phyloP scores from a whole-genome alignment of 2,888 invertebrate genomes.

The Leistus spinibarbis region DNA sequence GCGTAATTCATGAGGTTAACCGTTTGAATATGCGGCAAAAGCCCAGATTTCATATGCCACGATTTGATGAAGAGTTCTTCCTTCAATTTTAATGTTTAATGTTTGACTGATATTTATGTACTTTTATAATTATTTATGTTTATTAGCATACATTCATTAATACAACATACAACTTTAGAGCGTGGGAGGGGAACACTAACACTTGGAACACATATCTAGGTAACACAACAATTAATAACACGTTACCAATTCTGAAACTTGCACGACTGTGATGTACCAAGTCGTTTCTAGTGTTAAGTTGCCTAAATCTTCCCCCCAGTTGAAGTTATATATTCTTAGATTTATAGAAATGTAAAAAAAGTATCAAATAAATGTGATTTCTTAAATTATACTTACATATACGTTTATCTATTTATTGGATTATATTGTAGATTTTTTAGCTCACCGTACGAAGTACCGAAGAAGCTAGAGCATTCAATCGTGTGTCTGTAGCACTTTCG shows the following conservation, averaged over 20 bases:
- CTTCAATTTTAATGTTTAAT: constrained; percentile 51
- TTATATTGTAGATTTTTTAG: too few species aligned
- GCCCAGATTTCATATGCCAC: neutral
- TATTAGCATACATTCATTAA: neutral
- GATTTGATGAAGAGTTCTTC: constrained; percentile 51
- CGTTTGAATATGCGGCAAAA: constrained; percentile 41
- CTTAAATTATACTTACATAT: neutral
- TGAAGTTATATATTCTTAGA: neutral
- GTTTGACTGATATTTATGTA: constrained; percentile 40
- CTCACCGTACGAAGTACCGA: too few species aligned
- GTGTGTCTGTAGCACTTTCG: too few species aligned
- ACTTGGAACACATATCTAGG: neutral
- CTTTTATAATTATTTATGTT: constrained; percentile 32
- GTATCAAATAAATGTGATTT: neutral
- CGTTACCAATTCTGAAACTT: too few species aligned
- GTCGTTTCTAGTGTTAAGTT: neutral
- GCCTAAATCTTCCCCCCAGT: neutral
- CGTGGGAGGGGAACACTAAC: neutral
- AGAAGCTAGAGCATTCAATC: too few species aligned
- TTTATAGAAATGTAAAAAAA: neutral
- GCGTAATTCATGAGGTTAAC: constrained; percentile 64
- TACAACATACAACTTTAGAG: too few species aligned
- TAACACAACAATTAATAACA: too few species aligned
- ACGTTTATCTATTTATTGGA: too few species aligned
- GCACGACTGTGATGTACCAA: too few species aligned